Base-by-base conservation (phyloP, 2,888 invertebrate species). In the Eristalis pertinax region DNA sequence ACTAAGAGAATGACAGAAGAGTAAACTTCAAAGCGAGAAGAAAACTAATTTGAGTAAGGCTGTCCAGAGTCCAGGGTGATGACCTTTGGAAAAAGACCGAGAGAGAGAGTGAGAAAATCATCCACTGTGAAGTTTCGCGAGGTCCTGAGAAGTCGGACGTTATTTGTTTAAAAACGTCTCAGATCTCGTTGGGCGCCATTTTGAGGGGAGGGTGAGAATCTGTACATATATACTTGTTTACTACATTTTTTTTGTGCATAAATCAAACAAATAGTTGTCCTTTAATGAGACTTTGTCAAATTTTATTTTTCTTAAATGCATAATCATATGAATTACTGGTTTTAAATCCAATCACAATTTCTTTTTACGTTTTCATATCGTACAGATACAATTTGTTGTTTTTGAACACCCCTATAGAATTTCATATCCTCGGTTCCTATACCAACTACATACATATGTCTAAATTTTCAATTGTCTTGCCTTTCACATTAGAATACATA, bases 271-370 rank as follows among this genome's bases (percentile, higher is more conserved):
- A 19, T 35, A 32, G 63, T 35, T 24, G 35, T 26, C 60, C 60
- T 60, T 60, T 60, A 60, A 67, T 80, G 67, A 75, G 83, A 86
- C 83, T 74, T 78, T 83, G 78, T 86, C 70, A 60, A 84, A 76
- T 84, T 84, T 84, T 84, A 84, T 84, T 87, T 19, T 60, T 43
- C 64, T 84, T 84, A 84, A 80, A 80, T 84, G 70, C 82, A 78
- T 83, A 83, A 70, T 56, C 75, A 76, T 80, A 87, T 80, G 79
- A 73, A 76, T 80, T 88, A 70, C 88, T 84, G 78, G 74, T 80
- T 75, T 85, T 81, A 62, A 82, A 84, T 85, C 78, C 84, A 88
- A 89, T 88, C 83, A 85, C 85, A 88, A 81, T 88, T 24, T 74
- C 73, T 80, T 68, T 72, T 62, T 76, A 58, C 68, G 64, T 75